Base-by-base conservation (phyloP, 2,888 invertebrate species). In the Piscicola geometra region DNA sequence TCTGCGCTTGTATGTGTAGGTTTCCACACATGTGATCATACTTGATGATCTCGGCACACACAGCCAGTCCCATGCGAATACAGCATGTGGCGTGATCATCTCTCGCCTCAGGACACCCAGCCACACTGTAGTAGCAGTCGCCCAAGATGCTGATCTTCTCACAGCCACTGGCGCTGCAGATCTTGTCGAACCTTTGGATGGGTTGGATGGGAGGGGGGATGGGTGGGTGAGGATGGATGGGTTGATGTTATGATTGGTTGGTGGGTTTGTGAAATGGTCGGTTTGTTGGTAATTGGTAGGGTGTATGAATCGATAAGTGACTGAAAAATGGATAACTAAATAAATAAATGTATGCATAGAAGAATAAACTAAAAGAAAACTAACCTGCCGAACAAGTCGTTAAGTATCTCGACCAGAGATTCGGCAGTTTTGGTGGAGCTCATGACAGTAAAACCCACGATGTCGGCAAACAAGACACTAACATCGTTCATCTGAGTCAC, bases 391-490 rank as follows among this genome's bases (percentile, higher is more conserved):
- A 98, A 98, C 76, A 98, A 87, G 86, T 96, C 95, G 86, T 98
- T 97, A 76, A 98, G 88, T 83, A 98, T 92, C 83, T 91, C 93
- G 15, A 98, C 97, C 81, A 98, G 88, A 86, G 95, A 93, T 86
- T 95, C 95, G 76, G 97, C 97, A 81, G 92, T 93, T 87, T 97
- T 98, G 81, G 93, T 95, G 80, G 94, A 93, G 76, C 94, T 93
- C 95, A 97, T 97, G 84, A 91, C 91, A 0, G 97, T 98, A 85
- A 98, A 98, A 52, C 97, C 97, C 32, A 96, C 96, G 82, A 98
- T 97, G 85, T 98, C 97, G 35, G 97, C 97, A 85, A 97, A 97
- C 68, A 98, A 87, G 82, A 98, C 97, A 86, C 93, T 94, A 67
- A 97, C 96, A 84, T 94, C 91, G 76, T 93, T 92, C 94, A 96